Conservation (phyloP, 2,113 vertebrate genomes). For the Gymnobelideus leadbeateri region DNA sequence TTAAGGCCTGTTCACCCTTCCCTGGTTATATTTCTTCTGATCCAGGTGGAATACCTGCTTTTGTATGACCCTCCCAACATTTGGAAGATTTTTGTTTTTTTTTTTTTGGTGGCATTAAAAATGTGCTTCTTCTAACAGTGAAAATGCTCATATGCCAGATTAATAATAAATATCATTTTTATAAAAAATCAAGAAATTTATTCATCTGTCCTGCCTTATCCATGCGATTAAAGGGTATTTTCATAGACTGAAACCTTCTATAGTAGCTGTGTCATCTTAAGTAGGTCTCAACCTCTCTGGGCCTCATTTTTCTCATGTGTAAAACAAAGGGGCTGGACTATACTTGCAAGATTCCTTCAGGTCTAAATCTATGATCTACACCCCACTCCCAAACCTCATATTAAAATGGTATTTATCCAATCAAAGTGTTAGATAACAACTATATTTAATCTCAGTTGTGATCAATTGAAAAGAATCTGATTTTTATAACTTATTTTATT, state of each 20-base stretch:
- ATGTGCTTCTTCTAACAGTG: neutral
- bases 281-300: neutral
- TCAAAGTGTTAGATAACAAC: neutral
- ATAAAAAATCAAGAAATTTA: neutral
- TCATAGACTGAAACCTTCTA: neutral
- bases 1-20: neutral
- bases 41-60: neutral
- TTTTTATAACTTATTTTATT: neutral
- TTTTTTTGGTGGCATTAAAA: neutral
- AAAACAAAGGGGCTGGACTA: neutral
- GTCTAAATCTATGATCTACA: neutral
- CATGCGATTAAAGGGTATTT: neutral
- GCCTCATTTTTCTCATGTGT: neutral
- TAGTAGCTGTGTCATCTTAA: neutral
- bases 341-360: neutral
- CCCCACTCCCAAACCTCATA: neutral
- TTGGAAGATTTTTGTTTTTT: neutral
- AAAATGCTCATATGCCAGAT: neutral
- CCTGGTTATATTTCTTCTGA: neutral
- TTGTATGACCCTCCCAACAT: neutral
- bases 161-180: conserved; percentile 12
- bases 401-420: neutral
- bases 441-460: neutral
- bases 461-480: neutral
- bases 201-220: neutral